Percentiles rank a stretch among this genome's conserved stretches.
phyloP scores from a whole-genome alignment of 2,113 vertebrate genomes.

The Callionymus lyra region DNA sequence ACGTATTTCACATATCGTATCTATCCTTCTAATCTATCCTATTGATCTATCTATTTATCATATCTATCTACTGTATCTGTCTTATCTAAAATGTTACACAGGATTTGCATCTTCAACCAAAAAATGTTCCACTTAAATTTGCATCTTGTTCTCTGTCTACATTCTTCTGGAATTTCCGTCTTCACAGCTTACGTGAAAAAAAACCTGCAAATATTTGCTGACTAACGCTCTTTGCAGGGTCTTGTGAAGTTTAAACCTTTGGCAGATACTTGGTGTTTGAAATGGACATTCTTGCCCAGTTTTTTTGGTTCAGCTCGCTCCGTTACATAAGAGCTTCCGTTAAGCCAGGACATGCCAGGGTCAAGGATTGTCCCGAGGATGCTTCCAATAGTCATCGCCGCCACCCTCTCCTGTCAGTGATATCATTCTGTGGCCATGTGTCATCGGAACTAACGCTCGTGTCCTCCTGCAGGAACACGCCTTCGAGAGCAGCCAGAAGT shows the following conservation, averaged over 20 bases:
- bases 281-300: conserved; percentile 6
- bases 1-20: too few relatives aligned
- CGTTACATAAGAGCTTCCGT: conserved; percentile 30
- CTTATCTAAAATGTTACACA: too few relatives aligned
- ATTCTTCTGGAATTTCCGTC: conserved; percentile 17
- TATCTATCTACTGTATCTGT: too few relatives aligned
- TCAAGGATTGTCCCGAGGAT: not conserved
- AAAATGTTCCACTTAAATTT: too few relatives aligned
- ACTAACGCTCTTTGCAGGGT: conserved; percentile 1
- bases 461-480: conserved; percentile 81
- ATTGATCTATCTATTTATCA: too few relatives aligned
- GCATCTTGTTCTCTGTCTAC: conserved; percentile 14
- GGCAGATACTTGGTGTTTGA: conserved; percentile 6
- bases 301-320: conserved; percentile 17
- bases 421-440: conserved; percentile 2
- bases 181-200: conserved; percentile 9
- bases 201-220: conserved; percentile 17
- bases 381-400: too few relatives aligned
- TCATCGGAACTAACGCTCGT: conserved; percentile 17
- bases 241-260: conserved; percentile 1
- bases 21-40: too few relatives aligned
- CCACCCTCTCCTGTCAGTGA: too few relatives aligned
- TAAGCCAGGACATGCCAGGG: conserved; percentile 11
- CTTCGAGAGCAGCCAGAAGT: conserved; percentile 99
- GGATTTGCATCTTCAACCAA: too few relatives aligned